Base-by-base conservation (phyloP, 2,113 vertebrate species). In the Strigops habroptila region DNA sequence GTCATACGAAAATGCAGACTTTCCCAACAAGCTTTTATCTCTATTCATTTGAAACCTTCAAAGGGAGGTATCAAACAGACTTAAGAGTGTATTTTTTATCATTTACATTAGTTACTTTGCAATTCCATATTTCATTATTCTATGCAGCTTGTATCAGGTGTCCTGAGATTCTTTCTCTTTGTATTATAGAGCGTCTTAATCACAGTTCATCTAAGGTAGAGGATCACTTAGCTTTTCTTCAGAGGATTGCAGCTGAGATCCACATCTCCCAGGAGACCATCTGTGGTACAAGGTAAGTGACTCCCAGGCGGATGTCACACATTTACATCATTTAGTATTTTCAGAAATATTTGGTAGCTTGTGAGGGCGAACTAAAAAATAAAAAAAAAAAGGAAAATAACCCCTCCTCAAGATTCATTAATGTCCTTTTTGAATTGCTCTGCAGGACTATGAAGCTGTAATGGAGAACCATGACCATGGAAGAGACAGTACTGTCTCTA, bases 51-150 rank as follows among this genome's bases (percentile, higher is more conserved):
- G 57, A 87, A 92, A 62, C 33, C 74, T 96, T 97, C 93, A 94
- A 95, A 95, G 52, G n/a, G 35, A 87, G 14, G 28, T 78, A 92
- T 96, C 83, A 91, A 95, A 91, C 33, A 95, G 52, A 73, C 43
- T 88, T 91, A 93, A 86, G 81, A 93, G 86, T 76, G 52, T 39
- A 75, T 91, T 91, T 95, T 92, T 89, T 82, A 84, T 85, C 57
- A 92, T 89, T 97, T 95, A 82, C 39, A 43, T 76, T 92, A 87
- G 84, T 79, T 94, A 95, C 69, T 92, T 95, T 91, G 46, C 70
- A 63, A 19, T 87, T 87, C 46, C 49, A 49, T 75, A 82, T 90
- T 95, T 95, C 75, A 95, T 85, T 94, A 94, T 87, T 88, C 53
- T 76, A 17, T 80, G 78, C 30, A 82, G 52, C 49, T 82, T 87